Conservation (phyloP, 64 coral and sea anemone species). For the Montipora cactus region DNA sequence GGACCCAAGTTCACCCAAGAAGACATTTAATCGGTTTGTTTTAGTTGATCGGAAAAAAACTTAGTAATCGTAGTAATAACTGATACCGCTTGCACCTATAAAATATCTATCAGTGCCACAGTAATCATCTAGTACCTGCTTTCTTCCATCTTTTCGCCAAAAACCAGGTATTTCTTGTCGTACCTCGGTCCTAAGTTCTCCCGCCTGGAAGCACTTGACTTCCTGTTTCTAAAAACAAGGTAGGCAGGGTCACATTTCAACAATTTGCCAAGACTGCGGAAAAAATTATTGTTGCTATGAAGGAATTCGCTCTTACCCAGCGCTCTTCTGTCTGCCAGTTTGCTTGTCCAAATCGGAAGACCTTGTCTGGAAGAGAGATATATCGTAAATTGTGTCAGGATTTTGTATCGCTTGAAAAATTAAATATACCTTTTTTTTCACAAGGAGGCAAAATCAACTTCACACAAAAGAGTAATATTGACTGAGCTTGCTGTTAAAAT, state of each 20-base stretch:
- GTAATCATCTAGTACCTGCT: slow-evolving; percentile 47
- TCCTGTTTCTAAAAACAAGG: slow-evolving; percentile 1
- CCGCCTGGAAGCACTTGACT: slow-evolving; percentile 67
- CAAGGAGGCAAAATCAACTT: too few relatives aligned
- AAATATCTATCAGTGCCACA: too few relatives aligned
- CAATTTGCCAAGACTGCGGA: too few relatives aligned
- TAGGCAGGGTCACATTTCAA: neutral
- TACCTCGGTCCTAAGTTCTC: slow-evolving; percentile 58
- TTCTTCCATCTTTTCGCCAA: slow-evolving; percentile 90
- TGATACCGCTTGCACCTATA: too few relatives aligned
- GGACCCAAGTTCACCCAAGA: too few relatives aligned
- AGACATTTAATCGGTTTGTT: too few relatives aligned
- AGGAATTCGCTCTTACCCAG: neutral
- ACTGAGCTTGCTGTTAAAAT: too few relatives aligned
- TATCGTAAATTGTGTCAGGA: neutral
- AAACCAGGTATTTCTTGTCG: slow-evolving; percentile 96
- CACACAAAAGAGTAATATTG: too few relatives aligned
- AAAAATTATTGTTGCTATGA: too few relatives aligned
- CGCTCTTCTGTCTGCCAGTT: neutral
- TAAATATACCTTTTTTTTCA: neutral
- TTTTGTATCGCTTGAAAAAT: neutral
- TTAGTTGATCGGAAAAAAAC: too few relatives aligned
- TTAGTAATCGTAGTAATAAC: too few relatives aligned
- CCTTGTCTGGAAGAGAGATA: neutral
- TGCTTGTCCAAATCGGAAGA: slow-evolving; percentile 3